Conservation (phyloP, 2,113 vertebrate species). For the Ornithorhynchus anatinus region DNA sequence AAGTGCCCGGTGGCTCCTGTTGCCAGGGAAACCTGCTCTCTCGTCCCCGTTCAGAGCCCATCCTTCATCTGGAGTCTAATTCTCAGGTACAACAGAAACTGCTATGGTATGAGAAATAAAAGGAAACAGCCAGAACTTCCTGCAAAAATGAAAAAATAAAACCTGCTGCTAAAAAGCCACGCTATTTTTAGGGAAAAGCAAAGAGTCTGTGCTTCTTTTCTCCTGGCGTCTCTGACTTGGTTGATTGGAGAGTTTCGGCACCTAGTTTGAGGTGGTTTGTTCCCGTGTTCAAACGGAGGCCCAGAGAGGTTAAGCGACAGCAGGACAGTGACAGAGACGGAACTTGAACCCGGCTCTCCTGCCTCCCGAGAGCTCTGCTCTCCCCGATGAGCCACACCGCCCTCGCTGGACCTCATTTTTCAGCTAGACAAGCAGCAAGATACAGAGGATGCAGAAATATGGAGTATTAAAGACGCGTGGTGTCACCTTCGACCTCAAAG, state of each 20-base stretch:
- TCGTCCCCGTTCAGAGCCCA: conserved; percentile 59
- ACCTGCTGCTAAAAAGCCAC: background rate
- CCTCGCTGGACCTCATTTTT: too few species aligned
- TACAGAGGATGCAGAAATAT: too few species aligned
- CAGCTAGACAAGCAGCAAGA: too few species aligned
- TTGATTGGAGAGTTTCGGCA: background rate
- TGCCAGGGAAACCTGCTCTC: conserved; percentile 65
- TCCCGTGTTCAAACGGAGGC: background rate
- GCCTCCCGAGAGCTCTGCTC: background rate
- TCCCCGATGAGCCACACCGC: too few species aligned
- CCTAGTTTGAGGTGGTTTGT: background rate
- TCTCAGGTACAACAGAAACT: conserved; percentile 40
- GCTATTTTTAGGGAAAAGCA: background rate
- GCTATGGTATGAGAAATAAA: conserved; percentile 25
- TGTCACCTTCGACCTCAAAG: too few species aligned
- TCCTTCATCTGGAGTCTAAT: conserved; percentile 41
- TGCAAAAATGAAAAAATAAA: background rate
- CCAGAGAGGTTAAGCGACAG: background rate
- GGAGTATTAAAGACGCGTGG: too few species aligned
- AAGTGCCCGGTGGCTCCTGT: conserved; percentile 35
- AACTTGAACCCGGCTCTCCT: background rate
- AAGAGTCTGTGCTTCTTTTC: background rate
- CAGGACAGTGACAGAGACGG: background rate
- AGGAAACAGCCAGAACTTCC: conserved; percentile 26
- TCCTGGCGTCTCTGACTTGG: background rate